phyloP scores from a whole-genome alignment of 2,888 invertebrate genomes.

The Cataglyphis albicans region DNA sequence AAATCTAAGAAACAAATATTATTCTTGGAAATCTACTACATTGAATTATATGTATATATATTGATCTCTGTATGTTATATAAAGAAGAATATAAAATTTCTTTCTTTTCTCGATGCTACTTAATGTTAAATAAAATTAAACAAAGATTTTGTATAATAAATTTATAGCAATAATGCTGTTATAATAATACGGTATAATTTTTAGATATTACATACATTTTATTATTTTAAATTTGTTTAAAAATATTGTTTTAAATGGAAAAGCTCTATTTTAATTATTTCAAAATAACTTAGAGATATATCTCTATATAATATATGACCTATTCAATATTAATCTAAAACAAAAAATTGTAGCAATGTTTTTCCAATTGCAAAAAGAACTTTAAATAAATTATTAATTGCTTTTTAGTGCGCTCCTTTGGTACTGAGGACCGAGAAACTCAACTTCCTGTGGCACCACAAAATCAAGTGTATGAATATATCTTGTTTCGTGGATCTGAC shows the following conservation, averaged over 20 bases:
- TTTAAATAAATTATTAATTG: constrained; percentile 27
- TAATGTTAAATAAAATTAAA: background rate
- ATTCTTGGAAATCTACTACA: background rate
- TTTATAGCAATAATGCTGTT: background rate
- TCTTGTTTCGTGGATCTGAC: constrained; percentile 98
- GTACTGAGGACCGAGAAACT: constrained; percentile 98
- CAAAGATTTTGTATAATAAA: background rate
- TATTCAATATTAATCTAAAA: constrained; percentile 9
- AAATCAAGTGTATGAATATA: constrained; percentile 99
- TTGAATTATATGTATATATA: constrained; percentile 22
- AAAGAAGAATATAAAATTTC: background rate
- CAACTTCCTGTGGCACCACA: constrained; percentile 98
- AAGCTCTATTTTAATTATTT: background rate
- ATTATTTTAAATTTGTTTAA: background rate
- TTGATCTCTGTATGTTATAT: too few species aligned
- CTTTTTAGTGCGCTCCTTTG: constrained; percentile 96
- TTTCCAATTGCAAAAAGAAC: background rate
- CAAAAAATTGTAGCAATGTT: background rate
- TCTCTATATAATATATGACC: background rate
- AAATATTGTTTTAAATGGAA: background rate
- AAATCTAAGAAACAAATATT: constrained; percentile 31
- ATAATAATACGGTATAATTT: background rate
- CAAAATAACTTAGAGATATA: background rate
- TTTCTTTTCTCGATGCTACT: background rate
- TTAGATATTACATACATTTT: background rate